Conservation (phyloP, 2,113 vertebrate species). For the Lycaon pictus region DNA sequence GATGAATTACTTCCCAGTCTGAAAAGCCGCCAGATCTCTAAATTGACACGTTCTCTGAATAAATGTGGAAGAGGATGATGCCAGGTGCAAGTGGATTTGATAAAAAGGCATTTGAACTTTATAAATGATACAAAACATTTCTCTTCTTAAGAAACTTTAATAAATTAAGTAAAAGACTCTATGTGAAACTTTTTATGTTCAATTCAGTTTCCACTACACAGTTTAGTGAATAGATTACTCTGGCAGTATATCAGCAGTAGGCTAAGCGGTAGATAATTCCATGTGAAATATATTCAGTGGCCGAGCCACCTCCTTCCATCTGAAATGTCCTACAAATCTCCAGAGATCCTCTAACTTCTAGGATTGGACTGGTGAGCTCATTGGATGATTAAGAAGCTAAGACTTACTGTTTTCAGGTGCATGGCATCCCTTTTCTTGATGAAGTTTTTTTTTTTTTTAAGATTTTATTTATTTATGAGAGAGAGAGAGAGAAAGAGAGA, state of each 20-base stretch:
- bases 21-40: conserved; percentile 61
- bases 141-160: conserved; percentile 62
- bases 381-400: not conserved
- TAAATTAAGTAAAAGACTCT: conserved; percentile 46
- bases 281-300: not conserved
- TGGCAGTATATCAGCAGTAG: not conserved
- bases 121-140: conserved; percentile 62
- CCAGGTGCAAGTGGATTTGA: not conserved
- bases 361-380: conserved; percentile 1
- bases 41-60: conserved; percentile 63
- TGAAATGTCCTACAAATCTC: not conserved
- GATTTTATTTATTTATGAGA: no score
- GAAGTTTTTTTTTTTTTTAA: conserved; percentile 11
- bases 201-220: not conserved
- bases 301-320: accelerated
- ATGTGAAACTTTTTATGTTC: not conserved
- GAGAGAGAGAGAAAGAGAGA: no score
- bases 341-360: not conserved
- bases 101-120: conserved; percentile 69
- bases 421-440: not conserved
- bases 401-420: accelerated
- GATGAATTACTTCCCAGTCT: conserved; percentile 28
- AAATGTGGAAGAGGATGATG: conserved; percentile 42
- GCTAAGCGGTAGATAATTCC: not conserved
- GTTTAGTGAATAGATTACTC: not conserved